phyloP scores from a whole-genome alignment of 2,113 vertebrate genomes.

The Pristiophorus japonicus region DNA sequence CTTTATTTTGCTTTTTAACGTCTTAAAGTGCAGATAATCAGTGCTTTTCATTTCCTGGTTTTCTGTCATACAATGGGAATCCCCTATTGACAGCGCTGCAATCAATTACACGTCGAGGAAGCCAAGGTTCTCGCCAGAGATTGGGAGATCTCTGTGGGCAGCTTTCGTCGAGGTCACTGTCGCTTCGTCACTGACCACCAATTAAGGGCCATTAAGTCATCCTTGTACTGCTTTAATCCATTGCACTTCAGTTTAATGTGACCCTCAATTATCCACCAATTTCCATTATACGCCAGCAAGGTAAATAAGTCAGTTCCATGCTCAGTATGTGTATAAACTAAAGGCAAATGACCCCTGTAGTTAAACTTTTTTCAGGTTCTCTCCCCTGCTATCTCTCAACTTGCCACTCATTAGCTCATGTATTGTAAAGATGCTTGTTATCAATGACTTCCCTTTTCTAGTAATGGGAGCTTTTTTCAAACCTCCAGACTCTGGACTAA shows the following conservation, averaged over 20 bases:
- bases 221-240: background rate
- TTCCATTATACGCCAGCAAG: background rate
- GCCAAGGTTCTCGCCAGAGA: no score
- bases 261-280: background rate
- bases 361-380: background rate
- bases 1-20: no score
- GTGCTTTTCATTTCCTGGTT: no score
- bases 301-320: background rate
- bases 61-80: no score
- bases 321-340: no score
- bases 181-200: no score
- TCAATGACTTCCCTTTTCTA: background rate
- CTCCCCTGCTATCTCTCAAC: background rate
- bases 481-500: constrained; percentile 54
- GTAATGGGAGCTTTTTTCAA: no score
- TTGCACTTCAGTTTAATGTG: background rate
- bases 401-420: background rate
- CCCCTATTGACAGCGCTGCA: no score
- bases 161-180: no score
- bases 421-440: background rate
- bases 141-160: no score
- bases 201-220: background rate
- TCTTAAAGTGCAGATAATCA: no score
- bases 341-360: background rate
- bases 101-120: no score